These are phyloP conservation scores for Xestoiulus laeticollis DNA, from an alignment of 2,888 invertebrate genomes.

Conservation along the genomic window DNA sequence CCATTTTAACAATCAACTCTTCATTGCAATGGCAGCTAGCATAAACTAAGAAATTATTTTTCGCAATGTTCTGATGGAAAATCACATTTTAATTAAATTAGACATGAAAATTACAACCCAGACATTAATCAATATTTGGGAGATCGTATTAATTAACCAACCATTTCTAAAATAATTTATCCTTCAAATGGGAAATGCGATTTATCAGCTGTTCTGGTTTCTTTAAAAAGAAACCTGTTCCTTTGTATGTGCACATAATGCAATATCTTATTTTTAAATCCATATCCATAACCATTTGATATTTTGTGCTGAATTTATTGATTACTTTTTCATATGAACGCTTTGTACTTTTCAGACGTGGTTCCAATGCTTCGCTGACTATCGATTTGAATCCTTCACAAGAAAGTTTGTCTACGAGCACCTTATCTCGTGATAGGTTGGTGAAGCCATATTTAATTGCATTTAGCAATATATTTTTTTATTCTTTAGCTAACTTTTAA, in stretches of 20 bases:
- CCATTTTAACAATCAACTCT: no score
- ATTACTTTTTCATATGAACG: neutral
- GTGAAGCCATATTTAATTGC: neutral
- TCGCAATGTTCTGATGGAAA: no score
- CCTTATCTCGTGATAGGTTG: constrained; percentile 54
- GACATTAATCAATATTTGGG: no score
- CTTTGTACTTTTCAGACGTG: constrained; percentile 69
- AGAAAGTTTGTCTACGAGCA: constrained; percentile 63
- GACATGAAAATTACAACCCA: no score
- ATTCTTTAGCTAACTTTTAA: neutral
- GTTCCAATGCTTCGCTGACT: constrained; percentile 89
- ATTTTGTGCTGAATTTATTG: neutral
- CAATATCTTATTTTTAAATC: neutral
- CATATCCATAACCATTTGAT: constrained; percentile 13
- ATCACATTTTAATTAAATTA: no score
- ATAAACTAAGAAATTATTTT: no score
- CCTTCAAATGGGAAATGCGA: neutral
- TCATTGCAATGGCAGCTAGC: no score
- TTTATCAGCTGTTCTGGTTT: neutral
- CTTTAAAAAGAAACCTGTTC: neutral
- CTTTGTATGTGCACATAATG: neutral
- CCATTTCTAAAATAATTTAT: neutral
- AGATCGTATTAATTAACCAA: no score
- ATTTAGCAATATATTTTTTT: neutral
- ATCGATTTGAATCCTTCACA: constrained; percentile 77